These are phyloP conservation scores for Liolophura sinensis DNA, from an alignment of 1,140 invertebrate species.

Conservation along the genomic window DNA sequence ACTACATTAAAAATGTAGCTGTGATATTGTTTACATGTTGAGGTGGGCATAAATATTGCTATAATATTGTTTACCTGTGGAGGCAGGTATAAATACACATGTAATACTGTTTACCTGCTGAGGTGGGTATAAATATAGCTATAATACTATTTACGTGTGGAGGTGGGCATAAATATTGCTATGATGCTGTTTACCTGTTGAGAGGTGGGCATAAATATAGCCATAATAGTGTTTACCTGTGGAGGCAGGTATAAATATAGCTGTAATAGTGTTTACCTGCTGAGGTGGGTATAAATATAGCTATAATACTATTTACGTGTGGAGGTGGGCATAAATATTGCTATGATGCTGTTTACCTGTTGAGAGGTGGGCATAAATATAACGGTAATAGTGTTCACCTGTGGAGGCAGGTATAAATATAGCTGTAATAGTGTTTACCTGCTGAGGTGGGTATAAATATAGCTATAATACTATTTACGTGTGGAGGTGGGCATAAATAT, in stretches of 20 bases:
- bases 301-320: not conserved
- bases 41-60: not conserved
- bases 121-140: not conserved
- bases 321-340: not conserved
- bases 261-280: constrained; percentile 37
- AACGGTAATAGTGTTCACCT: not conserved
- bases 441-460: not conserved
- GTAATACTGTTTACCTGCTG: not conserved
- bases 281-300: constrained; percentile 2
- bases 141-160: not conserved
- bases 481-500: no score
- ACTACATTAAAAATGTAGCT: no score
- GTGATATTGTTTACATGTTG: no score
- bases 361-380: not conserved
- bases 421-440: not conserved
- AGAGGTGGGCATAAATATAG: constrained; percentile 1
- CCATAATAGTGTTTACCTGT: constrained; percentile 29
- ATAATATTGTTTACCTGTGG: not conserved
- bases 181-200: not conserved
- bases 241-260: constrained; percentile 36
- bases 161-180: not conserved
- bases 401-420: not conserved
- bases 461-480: no score
- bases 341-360: not conserved
- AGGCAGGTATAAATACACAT: not conserved